A percentile compares a stretch with the other conserved stretches of the same genome.
phyloP scores from a whole-genome alignment of 1,140 invertebrate species.

The Cyclina sinensis region DNA sequence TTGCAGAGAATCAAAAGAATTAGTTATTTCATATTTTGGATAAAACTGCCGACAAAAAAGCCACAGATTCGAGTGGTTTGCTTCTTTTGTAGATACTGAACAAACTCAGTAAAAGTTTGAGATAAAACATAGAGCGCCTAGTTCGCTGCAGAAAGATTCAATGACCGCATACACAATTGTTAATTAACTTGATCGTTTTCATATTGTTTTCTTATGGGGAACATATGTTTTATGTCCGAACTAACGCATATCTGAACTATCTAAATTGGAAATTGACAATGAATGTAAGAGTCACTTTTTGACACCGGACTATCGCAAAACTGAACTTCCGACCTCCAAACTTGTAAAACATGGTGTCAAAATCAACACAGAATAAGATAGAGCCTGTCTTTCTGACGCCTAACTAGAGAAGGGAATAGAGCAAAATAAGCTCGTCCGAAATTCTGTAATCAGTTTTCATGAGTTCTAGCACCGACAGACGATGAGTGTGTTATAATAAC shows the following conservation, averaged over 20 bases:
- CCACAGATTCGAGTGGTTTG: too few species aligned
- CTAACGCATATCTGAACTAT: background rate
- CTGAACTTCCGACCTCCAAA: background rate
- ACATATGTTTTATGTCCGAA: background rate
- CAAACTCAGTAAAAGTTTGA: too few species aligned
- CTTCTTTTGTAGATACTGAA: too few species aligned
- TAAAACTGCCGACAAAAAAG: too few species aligned
- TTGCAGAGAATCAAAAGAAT: too few species aligned
- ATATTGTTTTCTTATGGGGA: background rate
- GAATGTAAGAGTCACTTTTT: background rate
- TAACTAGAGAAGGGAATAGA: background rate
- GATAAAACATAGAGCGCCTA: background rate
- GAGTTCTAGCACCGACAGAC: background rate
- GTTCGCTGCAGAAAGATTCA: background rate
- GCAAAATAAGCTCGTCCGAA: background rate
- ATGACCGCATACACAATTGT: background rate
- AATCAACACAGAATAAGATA: constrained; percentile 1
- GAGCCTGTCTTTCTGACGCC: background rate
- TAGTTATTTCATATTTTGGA: too few species aligned
- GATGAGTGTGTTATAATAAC: too few species aligned
- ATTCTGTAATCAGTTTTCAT: background rate
- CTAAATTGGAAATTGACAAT: background rate
- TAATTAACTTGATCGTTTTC: constrained; percentile 3
- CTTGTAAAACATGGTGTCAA: background rate
- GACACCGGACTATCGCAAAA: background rate